Evolutionary conservation across 2,797 vertebrate genomes (phyloP).

Genomic region (Odontamblyopus lacepedii): DNA sequence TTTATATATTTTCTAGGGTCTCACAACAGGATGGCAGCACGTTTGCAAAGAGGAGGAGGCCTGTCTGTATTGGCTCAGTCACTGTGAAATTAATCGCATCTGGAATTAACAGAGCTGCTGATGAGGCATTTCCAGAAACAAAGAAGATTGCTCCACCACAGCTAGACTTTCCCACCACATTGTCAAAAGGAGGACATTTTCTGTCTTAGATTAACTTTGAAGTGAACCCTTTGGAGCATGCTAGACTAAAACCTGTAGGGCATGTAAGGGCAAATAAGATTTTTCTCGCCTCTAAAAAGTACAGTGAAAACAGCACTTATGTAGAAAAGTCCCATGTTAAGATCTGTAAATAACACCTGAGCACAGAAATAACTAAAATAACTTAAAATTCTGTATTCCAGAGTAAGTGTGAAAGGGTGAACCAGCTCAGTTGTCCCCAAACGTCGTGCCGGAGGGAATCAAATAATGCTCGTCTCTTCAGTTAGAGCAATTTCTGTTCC

Average conservation of each 20-base stretch:
- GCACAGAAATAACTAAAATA: not conserved
- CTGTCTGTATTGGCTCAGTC: not conserved
- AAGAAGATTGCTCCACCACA: no score
- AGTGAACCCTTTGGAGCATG: not conserved
- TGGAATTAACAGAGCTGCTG: not conserved
- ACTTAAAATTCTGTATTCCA: not conserved
- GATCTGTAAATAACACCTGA: not conserved
- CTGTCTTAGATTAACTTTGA: not conserved
- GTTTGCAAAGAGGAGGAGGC: not conserved
- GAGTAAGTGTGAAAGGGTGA: not conserved
- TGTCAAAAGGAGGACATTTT: not conserved
- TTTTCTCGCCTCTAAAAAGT: constrained; percentile 1
- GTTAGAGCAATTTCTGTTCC: not conserved
- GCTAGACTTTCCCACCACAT: no score
- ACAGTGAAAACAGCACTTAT: not conserved
- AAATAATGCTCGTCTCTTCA: not conserved
- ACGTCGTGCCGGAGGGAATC: not conserved
- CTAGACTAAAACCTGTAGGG: not conserved
- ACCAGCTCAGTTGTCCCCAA: not conserved
- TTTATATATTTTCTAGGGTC: no score
- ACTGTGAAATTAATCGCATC: constrained; percentile 1
- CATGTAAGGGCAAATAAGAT: not conserved
- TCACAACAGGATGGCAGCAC: not conserved
- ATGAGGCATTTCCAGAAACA: not conserved
- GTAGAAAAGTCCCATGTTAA: not conserved